These are phyloP conservation scores for Drosophila anomalata DNA, from an alignment of 2,888 invertebrate species.

Conservation along the genomic window DNA sequence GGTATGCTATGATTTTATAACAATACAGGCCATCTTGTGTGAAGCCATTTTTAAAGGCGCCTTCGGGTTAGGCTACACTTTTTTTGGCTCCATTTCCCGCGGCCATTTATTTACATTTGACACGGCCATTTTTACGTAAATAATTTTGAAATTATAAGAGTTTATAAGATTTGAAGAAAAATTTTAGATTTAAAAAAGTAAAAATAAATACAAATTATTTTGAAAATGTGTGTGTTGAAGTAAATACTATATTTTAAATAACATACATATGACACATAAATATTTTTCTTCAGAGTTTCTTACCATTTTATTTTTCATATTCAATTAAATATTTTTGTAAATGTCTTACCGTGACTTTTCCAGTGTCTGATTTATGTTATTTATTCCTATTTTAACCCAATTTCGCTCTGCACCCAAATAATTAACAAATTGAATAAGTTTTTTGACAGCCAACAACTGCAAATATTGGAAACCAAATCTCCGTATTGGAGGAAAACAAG, in stretches of 20 bases:
- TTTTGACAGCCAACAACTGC: background rate
- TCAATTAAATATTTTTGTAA: background rate
- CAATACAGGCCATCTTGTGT: background rate
- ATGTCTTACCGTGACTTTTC: background rate
- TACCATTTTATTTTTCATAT: background rate
- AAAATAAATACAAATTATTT: background rate
- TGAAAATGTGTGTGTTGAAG: background rate
- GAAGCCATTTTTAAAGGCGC: background rate
- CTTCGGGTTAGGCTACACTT: constrained; percentile 8
- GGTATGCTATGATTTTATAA: constrained; percentile 5
- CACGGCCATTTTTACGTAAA: background rate
- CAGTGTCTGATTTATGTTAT: background rate
- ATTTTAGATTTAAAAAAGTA: background rate
- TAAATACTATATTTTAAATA: too few species aligned
- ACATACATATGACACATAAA: too few species aligned
- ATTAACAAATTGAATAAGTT: background rate
- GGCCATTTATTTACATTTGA: background rate
- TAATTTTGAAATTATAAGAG: background rate
- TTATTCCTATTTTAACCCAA: background rate
- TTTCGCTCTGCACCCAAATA: background rate
- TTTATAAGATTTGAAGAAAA: background rate
- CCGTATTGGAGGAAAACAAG: constrained; percentile 16
- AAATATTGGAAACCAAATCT: constrained; percentile 5
- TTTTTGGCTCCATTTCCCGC: background rate
- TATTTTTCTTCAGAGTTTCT: too few species aligned